A percentile compares a stretch with the other conserved stretches of the same genome.
Conservation (phyloP, 2,113 vertebrate species). For the Puntigrus tetrazona region DNA sequence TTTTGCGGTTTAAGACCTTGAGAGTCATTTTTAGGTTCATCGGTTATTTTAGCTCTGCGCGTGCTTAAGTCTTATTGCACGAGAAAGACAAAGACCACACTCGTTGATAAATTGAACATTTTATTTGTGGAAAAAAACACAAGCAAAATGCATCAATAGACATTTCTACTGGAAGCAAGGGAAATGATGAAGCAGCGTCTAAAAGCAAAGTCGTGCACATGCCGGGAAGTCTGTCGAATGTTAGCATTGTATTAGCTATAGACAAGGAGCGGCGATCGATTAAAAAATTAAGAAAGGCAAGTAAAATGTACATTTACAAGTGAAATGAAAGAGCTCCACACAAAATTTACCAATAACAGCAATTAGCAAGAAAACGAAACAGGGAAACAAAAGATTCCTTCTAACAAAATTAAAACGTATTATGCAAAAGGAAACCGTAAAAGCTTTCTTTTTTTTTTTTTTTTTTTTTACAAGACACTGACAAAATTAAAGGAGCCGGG, state of each 20-base stretch:
- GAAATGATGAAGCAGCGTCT: conserved; percentile 95
- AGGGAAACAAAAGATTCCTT: conserved; percentile 62
- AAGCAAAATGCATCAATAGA: conserved; percentile 99
- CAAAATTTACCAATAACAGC: conserved; percentile 94
- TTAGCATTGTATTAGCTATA: conserved; percentile 97
- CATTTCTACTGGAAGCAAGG: conserved; percentile 99
- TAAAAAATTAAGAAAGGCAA: background rate
- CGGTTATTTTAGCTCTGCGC: background rate
- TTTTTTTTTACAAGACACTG: conserved; percentile 92
- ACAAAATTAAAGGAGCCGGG: conserved; percentile 89
- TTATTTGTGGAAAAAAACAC: conserved; percentile 99
- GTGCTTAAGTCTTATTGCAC: background rate
- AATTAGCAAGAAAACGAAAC: conserved; percentile 83
- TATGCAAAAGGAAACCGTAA: conserved; percentile 87
- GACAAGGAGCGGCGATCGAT: conserved; percentile 95
- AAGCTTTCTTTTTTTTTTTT: too few species aligned
- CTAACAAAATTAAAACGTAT: conserved; percentile 83
- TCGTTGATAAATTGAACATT: conserved; percentile 92
- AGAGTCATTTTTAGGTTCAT: background rate
- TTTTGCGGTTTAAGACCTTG: background rate
- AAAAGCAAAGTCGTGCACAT: conserved; percentile 99
- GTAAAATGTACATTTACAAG: conserved; percentile 89
- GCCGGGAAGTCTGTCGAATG: conserved; percentile 97
- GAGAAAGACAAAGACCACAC: conserved; percentile 36
- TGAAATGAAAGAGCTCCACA: conserved; percentile 94